A percentile compares a stretch with the other conserved stretches of the same genome.
These are phyloP conservation scores for Carlito syrichta DNA, from an alignment of 2,113 vertebrate species.

Conservation along the genomic window DNA sequence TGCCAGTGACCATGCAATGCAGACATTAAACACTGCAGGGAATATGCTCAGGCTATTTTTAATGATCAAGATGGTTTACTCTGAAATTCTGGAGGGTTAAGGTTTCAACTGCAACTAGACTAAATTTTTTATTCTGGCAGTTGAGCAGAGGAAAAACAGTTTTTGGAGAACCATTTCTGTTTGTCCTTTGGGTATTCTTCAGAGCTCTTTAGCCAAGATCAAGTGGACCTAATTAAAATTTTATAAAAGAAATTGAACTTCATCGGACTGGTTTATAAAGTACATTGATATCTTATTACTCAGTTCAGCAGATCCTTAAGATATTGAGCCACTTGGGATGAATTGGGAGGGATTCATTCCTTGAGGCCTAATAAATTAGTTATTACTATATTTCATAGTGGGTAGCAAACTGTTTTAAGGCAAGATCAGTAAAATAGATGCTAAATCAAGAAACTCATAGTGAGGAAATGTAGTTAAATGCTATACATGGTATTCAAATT, in stretches of 20 bases:
- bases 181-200: neutral
- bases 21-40: neutral
- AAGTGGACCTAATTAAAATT: constrained; percentile 38
- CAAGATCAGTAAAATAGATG: constrained; percentile 2
- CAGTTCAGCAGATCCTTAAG: neutral
- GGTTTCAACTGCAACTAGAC: neutral
- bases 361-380: neutral
- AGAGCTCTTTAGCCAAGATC: neutral
- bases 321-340: neutral
- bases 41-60: neutral
- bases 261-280: neutral
- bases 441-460: neutral
- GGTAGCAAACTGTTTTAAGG: neutral
- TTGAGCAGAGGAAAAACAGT: neutral
- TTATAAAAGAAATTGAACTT: neutral
- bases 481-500: constrained; percentile 12
- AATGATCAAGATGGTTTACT: neutral
- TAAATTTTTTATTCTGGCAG: neutral
- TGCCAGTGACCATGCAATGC: neutral
- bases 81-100: neutral
- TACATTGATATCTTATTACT: neutral
- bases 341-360: neutral
- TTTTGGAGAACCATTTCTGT: neutral
- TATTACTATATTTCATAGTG: neutral
- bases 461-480: constrained; percentile 1